A percentile compares a stretch with the other conserved stretches of the same genome.
Conservation (phyloP, 2,113 vertebrate species). For the Grammomys dolichurus region DNA sequence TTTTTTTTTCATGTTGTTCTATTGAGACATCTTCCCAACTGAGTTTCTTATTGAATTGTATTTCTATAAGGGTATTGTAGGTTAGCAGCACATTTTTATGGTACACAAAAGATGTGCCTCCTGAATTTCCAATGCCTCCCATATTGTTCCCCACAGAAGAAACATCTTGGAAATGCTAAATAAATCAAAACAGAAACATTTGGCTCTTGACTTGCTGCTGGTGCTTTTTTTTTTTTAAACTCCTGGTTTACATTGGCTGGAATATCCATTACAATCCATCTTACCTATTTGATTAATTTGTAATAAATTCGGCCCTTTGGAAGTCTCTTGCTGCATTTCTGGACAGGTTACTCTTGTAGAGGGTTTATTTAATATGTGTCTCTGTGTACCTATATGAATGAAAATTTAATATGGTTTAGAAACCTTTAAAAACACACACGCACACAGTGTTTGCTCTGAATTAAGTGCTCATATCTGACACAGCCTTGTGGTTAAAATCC, state of each 20-base stretch:
- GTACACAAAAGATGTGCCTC: conserved; percentile 92
- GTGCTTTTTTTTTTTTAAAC: conserved; percentile 62
- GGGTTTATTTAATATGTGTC: conserved; percentile 81
- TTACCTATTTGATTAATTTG: conserved; percentile 86
- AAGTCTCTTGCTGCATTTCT: conserved; percentile 80
- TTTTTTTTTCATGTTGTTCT: conserved; percentile 87
- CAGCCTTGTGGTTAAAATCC: conserved; percentile 70
- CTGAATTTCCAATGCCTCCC: conserved; percentile 91
- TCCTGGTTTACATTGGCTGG: conserved; percentile 84
- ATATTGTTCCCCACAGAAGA: conserved; percentile 91
- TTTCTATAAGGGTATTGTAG: conserved; percentile 94
- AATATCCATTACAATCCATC: conserved; percentile 82
- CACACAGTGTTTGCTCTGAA: conserved; percentile 72
- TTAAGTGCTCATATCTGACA: conserved; percentile 44
- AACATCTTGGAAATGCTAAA: conserved; percentile 90
- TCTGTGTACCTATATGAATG: conserved; percentile 83
- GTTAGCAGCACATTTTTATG: conserved; percentile 92
- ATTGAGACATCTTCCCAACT: conserved; percentile 92
- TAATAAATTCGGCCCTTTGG: conserved; percentile 79
- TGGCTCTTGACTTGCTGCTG: conserved; percentile 85
- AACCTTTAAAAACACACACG: conserved; percentile 72
- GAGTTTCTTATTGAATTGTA: conserved; percentile 93
- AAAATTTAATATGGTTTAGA: conserved; percentile 82
- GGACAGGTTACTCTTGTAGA: conserved; percentile 68
- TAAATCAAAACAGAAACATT: conserved; percentile 92